Conservation (phyloP, 1,140 invertebrate genomes). For the Delia radicum region DNA sequence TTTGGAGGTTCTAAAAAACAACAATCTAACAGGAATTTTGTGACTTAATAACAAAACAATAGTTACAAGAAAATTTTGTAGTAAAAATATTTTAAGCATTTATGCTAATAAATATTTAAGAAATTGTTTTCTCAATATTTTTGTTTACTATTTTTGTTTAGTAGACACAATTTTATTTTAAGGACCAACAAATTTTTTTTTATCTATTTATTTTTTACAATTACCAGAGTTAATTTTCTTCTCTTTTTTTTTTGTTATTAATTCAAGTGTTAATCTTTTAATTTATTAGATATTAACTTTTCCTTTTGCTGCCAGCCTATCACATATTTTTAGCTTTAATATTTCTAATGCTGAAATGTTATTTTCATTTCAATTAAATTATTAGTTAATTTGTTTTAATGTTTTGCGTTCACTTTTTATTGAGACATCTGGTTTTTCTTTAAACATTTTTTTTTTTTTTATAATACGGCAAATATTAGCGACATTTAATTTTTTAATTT, state of each 20-base stretch:
- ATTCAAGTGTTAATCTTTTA: background rate
- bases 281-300: background rate
- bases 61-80: too few species aligned
- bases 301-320: background rate
- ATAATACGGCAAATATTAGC: too few species aligned
- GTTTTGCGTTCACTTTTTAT: background rate
- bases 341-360: background rate
- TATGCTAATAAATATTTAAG: too few species aligned
- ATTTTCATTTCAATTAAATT: background rate
- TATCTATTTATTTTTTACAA: too few species aligned
- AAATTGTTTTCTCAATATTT: too few species aligned
- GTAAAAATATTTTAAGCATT: too few species aligned
- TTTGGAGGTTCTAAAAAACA: too few species aligned
- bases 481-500: too few species aligned
- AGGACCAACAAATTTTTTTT: background rate
- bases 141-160: background rate
- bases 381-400: background rate
- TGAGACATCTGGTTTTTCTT: background rate
- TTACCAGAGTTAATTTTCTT: background rate
- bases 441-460: too few species aligned
- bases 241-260: too few species aligned
- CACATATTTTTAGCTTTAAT: background rate
- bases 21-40: too few species aligned
- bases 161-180: background rate
- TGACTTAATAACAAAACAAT: too few species aligned